phyloP scores from a whole-genome alignment of 2,797 vertebrate genomes.

The Rhinella marina region DNA sequence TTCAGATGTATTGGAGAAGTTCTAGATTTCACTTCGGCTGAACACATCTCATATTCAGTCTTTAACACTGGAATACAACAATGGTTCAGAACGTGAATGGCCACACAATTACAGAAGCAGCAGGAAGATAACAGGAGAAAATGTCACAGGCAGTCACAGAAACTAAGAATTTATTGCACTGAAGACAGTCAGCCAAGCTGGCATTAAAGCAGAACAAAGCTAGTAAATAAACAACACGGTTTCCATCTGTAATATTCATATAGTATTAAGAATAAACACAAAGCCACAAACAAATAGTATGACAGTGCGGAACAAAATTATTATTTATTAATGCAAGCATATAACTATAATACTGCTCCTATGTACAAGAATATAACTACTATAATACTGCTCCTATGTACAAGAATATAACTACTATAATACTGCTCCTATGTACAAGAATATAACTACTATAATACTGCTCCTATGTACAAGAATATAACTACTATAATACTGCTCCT shows the following conservation, averaged over 20 bases:
- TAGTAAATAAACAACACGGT: neutral
- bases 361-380: neutral
- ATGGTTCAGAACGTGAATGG: neutral
- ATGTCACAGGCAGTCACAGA: neutral
- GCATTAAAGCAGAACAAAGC: neutral
- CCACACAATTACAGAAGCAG: neutral
- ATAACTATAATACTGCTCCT: neutral
- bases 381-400: neutral
- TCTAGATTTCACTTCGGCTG: neutral
- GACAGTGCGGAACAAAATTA: neutral
- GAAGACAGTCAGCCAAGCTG: constrained; percentile 10
- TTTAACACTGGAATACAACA: neutral
- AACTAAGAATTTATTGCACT: neutral
- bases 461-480: neutral
- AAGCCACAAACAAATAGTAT: constrained; percentile 9
- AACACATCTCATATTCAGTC: neutral
- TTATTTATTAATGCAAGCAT: neutral
- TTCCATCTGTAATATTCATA: constrained; percentile 38
- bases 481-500: neutral
- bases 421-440: neutral
- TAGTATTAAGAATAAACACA: constrained; percentile 18
- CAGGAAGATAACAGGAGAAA: neutral
- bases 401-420: neutral
- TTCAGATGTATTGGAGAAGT: neutral
- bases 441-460: constrained; percentile 4